Evolutionary conservation across 2,888 invertebrate genomes (phyloP).

Genomic region (Eupithecia centaureata): DNA sequence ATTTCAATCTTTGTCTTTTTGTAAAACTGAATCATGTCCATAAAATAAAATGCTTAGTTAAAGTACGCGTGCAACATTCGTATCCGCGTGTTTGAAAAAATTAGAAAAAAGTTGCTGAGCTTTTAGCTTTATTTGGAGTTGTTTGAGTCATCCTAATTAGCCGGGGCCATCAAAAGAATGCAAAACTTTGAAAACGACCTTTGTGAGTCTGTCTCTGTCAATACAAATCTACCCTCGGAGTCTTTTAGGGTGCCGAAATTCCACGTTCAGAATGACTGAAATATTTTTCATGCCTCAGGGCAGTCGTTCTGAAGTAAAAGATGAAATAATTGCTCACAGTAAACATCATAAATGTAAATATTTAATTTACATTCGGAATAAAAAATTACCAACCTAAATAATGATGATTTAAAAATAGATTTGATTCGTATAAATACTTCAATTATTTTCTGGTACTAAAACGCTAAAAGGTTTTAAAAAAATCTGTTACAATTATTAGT

Average conservation of each 20-base stretch:
- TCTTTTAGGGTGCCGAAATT: not conserved
- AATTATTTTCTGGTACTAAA: no score
- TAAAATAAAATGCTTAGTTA: not conserved
- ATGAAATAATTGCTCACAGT: not conserved
- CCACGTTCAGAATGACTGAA: not conserved
- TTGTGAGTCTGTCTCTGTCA: constrained; percentile 8
- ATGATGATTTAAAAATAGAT: no score
- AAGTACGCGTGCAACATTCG: not conserved
- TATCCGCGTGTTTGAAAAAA: not conserved
- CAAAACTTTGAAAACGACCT: constrained; percentile 8
- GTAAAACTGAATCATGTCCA: not conserved
- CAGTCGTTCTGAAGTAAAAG: not conserved
- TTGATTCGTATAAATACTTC: no score
- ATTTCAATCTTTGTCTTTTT: not conserved
- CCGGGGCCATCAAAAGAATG: constrained; percentile 20
- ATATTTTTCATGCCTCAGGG: not conserved
- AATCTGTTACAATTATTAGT: no score
- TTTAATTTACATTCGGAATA: not conserved
- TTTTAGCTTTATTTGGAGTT: not conserved
- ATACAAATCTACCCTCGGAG: constrained; percentile 4
- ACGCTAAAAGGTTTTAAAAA: no score
- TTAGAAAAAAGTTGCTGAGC: not conserved
- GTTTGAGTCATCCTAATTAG: constrained; percentile 20
- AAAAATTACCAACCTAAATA: not conserved
- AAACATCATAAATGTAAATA: not conserved